Evolutionary conservation across 1,140 invertebrate genomes (phyloP).

Genomic region (Drosophila sp.): DNA sequence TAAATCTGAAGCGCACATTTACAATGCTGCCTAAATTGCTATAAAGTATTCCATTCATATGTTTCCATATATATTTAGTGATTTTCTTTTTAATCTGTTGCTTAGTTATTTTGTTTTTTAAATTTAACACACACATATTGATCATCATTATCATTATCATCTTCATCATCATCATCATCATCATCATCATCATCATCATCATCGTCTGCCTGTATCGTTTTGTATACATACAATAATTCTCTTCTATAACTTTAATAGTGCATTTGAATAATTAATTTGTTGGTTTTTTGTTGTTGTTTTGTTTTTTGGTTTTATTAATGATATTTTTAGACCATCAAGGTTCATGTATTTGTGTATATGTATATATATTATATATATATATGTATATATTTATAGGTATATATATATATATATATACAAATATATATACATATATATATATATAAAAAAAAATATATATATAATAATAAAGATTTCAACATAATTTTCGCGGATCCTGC

Average conservation of each 20-base stretch:
- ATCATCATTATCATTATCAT: neutral
- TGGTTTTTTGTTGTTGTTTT: neutral
- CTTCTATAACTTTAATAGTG: conserved; percentile 51
- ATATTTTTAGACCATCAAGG: conserved; percentile 83
- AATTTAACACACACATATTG: conserved; percentile 4
- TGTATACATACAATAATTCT: conserved; percentile 25
- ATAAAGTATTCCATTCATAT: conserved; percentile 60
- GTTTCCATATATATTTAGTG: conserved; percentile 29
- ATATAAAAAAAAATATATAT: conserved; percentile 43
- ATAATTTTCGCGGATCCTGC: conserved; percentile 66
- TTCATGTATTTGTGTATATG: conserved; percentile 34
- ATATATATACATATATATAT: conserved; percentile 31
- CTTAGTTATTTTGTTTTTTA: neutral
- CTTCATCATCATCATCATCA: neutral
- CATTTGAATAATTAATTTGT: conserved; percentile 54
- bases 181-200: neutral
- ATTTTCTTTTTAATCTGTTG: neutral
- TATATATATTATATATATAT: conserved; percentile 43
- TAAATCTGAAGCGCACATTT: conserved; percentile 78
- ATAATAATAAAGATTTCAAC: conserved; percentile 13
- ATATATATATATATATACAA: conserved; percentile 16
- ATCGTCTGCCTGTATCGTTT: conserved; percentile 16
- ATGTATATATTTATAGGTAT: conserved; percentile 38
- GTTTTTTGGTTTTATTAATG: conserved; percentile 50
- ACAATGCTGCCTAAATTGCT: conserved; percentile 78